Evolutionary conservation across 2,888 invertebrate species (phyloP).

Genomic region (Sycophila texana): DNA sequence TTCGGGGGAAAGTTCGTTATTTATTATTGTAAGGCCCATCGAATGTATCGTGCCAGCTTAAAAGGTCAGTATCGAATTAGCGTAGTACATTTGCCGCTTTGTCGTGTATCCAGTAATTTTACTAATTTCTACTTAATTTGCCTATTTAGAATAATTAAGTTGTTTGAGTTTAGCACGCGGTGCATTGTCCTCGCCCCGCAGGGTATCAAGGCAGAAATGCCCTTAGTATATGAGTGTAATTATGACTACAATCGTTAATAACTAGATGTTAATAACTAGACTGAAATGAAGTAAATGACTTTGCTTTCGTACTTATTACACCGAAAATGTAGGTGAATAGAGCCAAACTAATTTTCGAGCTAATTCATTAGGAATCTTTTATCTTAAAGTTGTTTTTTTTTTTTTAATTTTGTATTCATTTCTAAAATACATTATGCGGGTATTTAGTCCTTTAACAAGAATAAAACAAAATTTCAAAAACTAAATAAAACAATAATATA

Average conservation of each 20-base stretch:
- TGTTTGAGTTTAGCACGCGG: neutral
- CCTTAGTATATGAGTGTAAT: constrained; percentile 1
- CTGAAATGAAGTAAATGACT: constrained; percentile 2
- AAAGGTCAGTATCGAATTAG: constrained; percentile 30
- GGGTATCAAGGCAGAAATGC: constrained; percentile 28
- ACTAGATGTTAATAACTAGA: no score
- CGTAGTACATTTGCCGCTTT: neutral
- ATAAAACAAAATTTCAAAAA: no score
- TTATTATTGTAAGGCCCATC: no score
- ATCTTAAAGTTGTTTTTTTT: no score
- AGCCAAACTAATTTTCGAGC: neutral
- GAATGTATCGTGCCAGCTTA: neutral
- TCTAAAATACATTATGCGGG: no score
- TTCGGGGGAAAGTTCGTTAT: no score
- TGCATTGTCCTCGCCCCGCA: neutral
- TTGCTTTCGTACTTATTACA: constrained; percentile 3
- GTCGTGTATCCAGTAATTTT: constrained; percentile 8
- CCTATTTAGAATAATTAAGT: constrained; percentile 35
- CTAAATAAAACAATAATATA: no score
- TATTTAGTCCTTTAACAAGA: no score
- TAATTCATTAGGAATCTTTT: no score
- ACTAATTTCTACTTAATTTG: constrained; percentile 45
- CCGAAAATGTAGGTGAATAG: neutral
- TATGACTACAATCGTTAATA: no score
- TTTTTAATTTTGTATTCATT: no score